Evolutionary conservation across 2,797 vertebrate genomes (phyloP), one percentile per base, ranked within the genome.

Genomic region (Periparus ater): DNA sequence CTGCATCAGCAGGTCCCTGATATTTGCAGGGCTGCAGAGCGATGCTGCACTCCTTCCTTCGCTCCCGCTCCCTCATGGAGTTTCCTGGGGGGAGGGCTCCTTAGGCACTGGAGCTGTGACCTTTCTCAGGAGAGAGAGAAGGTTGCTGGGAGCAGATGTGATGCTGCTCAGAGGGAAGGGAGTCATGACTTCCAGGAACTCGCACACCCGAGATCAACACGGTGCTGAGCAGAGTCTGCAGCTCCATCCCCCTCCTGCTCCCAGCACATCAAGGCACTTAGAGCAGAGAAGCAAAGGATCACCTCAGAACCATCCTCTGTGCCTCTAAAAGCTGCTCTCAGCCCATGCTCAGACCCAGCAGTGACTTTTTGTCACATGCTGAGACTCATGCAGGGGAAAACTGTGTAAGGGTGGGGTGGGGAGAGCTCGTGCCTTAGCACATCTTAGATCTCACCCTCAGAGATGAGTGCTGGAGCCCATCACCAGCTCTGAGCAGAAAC

Each of bases 11-110:
- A 51, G 71, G 47, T 42, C 74, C 6, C 72, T 66, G 82, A 62
- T 54, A 54, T 50, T 2, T 44, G 68, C 76, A 34, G 83, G 48
- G 66, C 54, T 91, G 53, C 53, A 21, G 40, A 30, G 38, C 1
- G 2, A 19, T 18, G 66, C 47, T 17, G 48, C 7, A n/a, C 11
- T 27, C 58, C 50, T 32, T 45, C 40, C 51, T 42, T 26, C n/a
- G n/a, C n/a, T n/a, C 38, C 47, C 1, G 0, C 30, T 48, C 54
- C 65, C 55, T 51, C 27, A 1, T 0, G 5, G 11, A 14, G 36
- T 68, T 55, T 53, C 21, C 57, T 7, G 2, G 9, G 44, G 29
- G 34, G 25, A 89, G 19, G 16, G n/a, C 51, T 82, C 63, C 72
- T 50, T 13, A 16, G 55, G 6, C 25, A 9, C 36, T 17, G 1